Evolutionary conservation across 2,888 invertebrate genomes (phyloP).

Genomic region (Saturnia japonica): DNA sequence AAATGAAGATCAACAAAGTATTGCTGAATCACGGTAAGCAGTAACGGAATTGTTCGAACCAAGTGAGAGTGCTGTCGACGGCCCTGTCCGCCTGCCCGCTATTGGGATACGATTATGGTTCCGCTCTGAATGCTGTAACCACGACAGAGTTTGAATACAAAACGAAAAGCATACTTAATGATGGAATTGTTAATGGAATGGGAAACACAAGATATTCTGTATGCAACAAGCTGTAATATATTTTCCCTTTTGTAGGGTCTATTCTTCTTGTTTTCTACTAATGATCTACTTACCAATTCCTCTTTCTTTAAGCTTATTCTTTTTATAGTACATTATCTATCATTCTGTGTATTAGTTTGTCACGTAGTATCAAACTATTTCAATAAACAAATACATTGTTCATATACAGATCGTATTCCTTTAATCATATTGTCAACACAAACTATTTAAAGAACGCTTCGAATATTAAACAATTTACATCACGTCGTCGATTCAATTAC

Average conservation of each 20-base stretch:
- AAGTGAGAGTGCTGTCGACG: constrained; percentile 20
- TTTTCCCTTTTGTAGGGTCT: not conserved
- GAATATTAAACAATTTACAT: constrained; percentile 15
- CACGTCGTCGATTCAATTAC: constrained; percentile 13
- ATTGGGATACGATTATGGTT: constrained; percentile 18
- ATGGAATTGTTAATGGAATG: not conserved
- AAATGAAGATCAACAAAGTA: constrained; percentile 3
- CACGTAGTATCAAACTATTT: not conserved
- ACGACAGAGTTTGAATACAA: not conserved
- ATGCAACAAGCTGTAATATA: not conserved
- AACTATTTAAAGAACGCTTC: constrained; percentile 13
- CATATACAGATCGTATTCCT: constrained; percentile 6
- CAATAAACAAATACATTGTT: constrained; percentile 8
- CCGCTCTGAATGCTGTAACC: constrained; percentile 19
- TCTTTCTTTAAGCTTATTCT: too few relatives aligned
- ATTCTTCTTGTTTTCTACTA: not conserved
- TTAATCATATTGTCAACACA: constrained; percentile 13
- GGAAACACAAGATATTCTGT: not conserved
- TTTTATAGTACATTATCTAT: not conserved
- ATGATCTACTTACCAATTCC: not conserved
- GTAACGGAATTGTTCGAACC: constrained; percentile 14
- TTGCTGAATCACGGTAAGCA: constrained; percentile 17
- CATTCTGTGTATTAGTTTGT: not conserved
- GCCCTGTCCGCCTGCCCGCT: constrained; percentile 17
- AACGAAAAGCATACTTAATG: not conserved